Percentiles rank a stretch among this genome's conserved stretches.
phyloP scores from a whole-genome alignment of 1,140 invertebrate species.

The Antheraea mylitta region DNA sequence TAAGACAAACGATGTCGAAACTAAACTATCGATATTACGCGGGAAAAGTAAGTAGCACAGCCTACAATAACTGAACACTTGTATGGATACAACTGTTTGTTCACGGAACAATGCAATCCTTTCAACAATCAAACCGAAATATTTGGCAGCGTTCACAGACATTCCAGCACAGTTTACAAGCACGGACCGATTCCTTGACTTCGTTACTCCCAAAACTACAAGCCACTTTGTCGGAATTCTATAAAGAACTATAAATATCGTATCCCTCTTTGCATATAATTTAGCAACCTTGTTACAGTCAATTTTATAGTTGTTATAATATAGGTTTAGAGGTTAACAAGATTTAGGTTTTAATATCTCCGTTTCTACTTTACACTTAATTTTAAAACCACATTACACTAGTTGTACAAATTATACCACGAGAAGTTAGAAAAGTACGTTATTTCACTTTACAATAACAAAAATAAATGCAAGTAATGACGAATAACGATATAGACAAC shows the following conservation, averaged over 20 bases:
- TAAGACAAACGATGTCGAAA: background rate
- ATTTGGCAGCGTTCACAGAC: background rate
- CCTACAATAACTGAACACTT: background rate
- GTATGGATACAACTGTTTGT: background rate
- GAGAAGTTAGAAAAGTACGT: too few relatives aligned
- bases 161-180: slow-evolving; percentile 1
- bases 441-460: too few relatives aligned
- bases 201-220: background rate
- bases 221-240: background rate
- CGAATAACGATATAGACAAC: too few relatives aligned
- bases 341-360: too few relatives aligned
- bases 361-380: too few relatives aligned
- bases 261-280: background rate
- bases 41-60: background rate
- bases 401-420: too few relatives aligned
- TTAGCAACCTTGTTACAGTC: background rate
- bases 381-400: too few relatives aligned
- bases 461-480: too few relatives aligned
- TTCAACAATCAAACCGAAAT: background rate
- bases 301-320: background rate
- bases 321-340: too few relatives aligned
- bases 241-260: background rate
- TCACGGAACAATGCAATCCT: background rate
- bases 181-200: background rate
- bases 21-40: background rate